Conservation (phyloP, 2,113 vertebrate species). For the Turdus rufiventris region DNA sequence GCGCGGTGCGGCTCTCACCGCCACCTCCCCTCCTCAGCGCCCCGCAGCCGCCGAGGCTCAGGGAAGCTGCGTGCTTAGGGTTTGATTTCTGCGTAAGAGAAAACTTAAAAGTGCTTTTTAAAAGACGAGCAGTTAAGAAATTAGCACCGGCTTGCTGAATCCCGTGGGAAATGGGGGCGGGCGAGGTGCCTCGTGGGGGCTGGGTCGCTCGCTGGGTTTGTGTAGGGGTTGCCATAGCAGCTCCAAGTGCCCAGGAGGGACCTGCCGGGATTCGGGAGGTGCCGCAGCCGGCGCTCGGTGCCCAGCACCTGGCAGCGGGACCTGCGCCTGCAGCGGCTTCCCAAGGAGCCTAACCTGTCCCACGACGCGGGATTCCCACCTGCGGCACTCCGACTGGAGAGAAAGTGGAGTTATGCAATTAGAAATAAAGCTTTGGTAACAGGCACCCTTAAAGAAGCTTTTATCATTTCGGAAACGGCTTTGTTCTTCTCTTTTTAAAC, state of each 20-base stretch:
- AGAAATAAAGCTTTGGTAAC: background rate
- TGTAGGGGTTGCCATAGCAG: constrained; percentile 46
- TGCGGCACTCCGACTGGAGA: background rate
- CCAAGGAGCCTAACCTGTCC: background rate
- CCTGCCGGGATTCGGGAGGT: accelerated
- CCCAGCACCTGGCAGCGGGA: background rate
- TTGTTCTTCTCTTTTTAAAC: background rate
- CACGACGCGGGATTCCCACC: background rate
- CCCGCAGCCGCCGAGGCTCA: background rate
- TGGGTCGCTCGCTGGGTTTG: background rate
- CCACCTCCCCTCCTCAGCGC: background rate
- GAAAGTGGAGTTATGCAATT: background rate
- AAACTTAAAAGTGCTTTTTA: background rate
- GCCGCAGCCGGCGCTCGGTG: background rate
- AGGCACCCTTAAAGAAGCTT: background rate
- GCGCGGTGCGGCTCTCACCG: accelerated
- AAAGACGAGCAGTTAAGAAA: background rate
- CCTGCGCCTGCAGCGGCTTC: background rate
- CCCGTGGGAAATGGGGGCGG: background rate
- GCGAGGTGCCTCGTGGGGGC: background rate
- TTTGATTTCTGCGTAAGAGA: background rate
- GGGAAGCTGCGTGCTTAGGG: background rate
- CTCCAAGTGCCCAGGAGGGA: background rate
- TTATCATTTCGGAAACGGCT: background rate
- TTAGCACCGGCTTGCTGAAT: background rate